These are phyloP conservation scores for Callaeas wilsoni DNA, from an alignment of 2,113 vertebrate genomes.

Conservation along the genomic window DNA sequence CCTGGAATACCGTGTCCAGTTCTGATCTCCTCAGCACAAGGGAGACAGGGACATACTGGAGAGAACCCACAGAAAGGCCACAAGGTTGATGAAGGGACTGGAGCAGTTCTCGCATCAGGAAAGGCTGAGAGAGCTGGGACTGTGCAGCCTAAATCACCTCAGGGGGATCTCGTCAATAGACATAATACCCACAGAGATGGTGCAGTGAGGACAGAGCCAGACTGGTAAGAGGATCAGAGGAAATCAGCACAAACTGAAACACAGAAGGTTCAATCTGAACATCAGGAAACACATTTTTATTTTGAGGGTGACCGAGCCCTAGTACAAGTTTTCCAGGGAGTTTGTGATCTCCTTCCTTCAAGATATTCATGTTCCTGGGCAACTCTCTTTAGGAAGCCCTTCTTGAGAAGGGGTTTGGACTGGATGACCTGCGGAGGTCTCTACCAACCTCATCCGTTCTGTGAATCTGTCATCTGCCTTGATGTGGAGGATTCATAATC, in stretches of 20 bases:
- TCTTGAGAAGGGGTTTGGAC: neutral
- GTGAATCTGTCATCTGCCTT: neutral
- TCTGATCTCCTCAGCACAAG: neutral
- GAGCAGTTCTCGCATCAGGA: neutral
- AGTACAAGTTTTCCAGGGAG: neutral
- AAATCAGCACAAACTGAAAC: neutral
- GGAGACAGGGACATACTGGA: no score
- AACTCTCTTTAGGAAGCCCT: neutral
- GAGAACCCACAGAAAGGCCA: neutral
- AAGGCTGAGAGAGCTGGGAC: neutral
- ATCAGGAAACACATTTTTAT: neutral
- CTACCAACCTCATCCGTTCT: neutral
- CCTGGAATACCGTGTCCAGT: neutral
- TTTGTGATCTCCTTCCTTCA: neutral
- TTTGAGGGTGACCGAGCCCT: fast-evolving
- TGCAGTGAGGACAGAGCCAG: neutral
- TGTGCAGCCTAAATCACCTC: neutral
- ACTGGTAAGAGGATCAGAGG: neutral
- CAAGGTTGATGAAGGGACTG: neutral
- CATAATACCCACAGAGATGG: neutral
- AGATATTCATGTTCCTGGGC: neutral
- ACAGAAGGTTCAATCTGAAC: neutral
- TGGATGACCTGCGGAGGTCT: neutral
- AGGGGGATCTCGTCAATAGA: neutral
- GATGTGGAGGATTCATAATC: neutral